phyloP scores from a whole-genome alignment of 1,140 invertebrate genomes.

The Trichoplusia ni region DNA sequence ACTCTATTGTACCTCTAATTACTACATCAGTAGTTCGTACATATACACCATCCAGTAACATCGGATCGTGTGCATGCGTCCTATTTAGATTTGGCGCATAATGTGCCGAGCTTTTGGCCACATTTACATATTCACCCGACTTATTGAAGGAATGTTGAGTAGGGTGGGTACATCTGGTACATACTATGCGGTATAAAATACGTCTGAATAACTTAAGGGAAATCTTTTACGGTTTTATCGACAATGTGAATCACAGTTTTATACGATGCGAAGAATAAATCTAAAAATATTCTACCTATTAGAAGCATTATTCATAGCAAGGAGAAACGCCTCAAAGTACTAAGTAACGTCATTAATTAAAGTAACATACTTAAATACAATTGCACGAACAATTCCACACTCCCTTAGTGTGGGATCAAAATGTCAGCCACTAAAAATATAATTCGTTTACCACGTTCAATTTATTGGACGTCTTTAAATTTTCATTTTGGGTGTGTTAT shows the following conservation, averaged over 20 bases:
- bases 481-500: no score
- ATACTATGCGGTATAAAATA: not conserved
- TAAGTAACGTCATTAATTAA: no score
- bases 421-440: no score
- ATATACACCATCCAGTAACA: not conserved
- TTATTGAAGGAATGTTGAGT: conserved; percentile 1
- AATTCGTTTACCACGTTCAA: no score
- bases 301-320: no score
- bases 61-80: not conserved
- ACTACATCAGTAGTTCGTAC: not conserved
- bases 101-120: conserved; percentile 3
- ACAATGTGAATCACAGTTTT: not conserved
- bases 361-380: no score
- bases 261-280: no score
- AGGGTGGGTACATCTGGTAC: not conserved
- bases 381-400: no score
- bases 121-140: conserved; percentile 22
- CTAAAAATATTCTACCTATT: no score
- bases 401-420: no score
- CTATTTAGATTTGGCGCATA: conserved; percentile 15
- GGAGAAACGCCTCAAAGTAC: no score
- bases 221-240: not conserved
- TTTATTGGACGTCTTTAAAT: no score
- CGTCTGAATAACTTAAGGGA: not conserved
- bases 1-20: conserved; percentile 5